These are phyloP conservation scores for Urocynchramus pylzowi DNA, from an alignment of 2,113 vertebrate species.

Conservation along the genomic window DNA sequence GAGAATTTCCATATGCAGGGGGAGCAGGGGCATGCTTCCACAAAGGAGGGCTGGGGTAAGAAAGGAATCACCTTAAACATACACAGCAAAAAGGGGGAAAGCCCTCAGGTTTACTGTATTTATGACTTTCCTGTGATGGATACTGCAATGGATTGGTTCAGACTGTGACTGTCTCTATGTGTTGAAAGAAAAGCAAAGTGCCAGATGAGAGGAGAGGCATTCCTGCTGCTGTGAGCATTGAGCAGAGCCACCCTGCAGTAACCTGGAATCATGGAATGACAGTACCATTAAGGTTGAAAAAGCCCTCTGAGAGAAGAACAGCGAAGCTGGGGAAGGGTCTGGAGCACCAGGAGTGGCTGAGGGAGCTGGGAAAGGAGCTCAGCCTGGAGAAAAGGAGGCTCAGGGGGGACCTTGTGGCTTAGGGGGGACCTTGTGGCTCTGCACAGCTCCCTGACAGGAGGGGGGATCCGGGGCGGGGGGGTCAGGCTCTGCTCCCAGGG, in stretches of 20 bases:
- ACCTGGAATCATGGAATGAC: not conserved
- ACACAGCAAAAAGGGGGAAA: not conserved
- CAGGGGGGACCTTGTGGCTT: not conserved
- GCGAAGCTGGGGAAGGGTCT: not conserved
- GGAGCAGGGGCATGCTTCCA: not conserved
- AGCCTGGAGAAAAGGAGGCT: not conserved
- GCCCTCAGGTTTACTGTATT: not conserved
- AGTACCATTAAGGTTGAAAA: not conserved
- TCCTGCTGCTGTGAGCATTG: not conserved
- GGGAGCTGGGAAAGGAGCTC: not conserved
- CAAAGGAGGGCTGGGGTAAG: not conserved
- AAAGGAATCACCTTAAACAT: not conserved
- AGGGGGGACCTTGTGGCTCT: not conserved
- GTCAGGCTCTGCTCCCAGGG: accelerated
- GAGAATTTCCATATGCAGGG: not conserved
- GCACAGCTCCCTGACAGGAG: not conserved
- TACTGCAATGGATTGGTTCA: not conserved
- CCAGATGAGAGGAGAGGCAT: not conserved
- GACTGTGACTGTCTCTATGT: not conserved
- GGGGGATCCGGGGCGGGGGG: accelerated
- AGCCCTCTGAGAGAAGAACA: not conserved
- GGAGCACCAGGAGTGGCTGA: not conserved
- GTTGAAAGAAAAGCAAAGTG: not conserved
- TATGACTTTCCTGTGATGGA: not conserved
- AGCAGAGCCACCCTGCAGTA: not conserved